Evolutionary conservation across 2,888 invertebrate genomes (phyloP).

Genomic region (Eupithecia tripunctaria): DNA sequence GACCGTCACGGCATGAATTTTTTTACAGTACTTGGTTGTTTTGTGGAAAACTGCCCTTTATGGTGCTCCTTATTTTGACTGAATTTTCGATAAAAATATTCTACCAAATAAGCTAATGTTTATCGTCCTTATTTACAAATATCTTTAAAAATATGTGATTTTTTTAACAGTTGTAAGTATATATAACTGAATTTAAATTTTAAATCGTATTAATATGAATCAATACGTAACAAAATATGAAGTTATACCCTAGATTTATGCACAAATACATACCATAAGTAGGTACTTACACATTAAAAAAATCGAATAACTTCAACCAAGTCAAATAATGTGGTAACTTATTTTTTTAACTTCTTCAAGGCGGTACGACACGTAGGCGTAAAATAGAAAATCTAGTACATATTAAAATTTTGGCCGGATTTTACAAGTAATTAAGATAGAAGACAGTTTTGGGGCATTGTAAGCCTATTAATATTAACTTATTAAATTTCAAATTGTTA

Average conservation of each 20-base stretch:
- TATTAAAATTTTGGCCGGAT: no score
- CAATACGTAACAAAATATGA: conserved; percentile 30
- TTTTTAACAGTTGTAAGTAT: background rate
- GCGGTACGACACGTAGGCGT: no score
- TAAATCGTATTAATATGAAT: conserved; percentile 14
- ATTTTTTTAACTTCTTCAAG: background rate
- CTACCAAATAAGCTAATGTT: background rate
- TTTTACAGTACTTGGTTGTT: background rate
- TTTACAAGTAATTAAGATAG: no score
- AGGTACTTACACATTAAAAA: conserved; percentile 2
- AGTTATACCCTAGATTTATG: conserved; percentile 18
- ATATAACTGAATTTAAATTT: background rate
- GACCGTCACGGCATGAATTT: background rate
- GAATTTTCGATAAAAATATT: conserved; percentile 19
- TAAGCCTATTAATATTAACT: no score
- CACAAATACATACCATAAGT: conserved; percentile 19
- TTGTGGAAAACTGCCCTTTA: conserved; percentile 2
- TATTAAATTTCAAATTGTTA: no score
- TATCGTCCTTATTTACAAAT: background rate
- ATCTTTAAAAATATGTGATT: background rate
- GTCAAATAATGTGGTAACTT: conserved; percentile 4
- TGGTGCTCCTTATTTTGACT: conserved; percentile 27
- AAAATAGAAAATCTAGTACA: no score
- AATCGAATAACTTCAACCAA: conserved; percentile 13
- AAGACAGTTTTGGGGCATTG: no score